phyloP scores from a whole-genome alignment of 1,140 invertebrate species.

The Agrypnia vestita region DNA sequence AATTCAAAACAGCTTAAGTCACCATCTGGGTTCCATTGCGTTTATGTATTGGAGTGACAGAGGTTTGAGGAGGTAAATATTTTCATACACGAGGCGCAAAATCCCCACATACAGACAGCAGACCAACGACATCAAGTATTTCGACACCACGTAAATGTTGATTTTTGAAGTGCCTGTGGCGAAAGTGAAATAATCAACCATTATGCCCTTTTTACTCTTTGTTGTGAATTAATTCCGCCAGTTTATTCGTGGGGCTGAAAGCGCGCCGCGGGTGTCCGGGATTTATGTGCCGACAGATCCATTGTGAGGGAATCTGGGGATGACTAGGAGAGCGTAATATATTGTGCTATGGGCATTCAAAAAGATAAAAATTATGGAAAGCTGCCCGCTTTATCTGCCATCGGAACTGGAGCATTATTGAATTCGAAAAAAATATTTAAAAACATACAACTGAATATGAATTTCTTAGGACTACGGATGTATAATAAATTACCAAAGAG shows the following conservation, averaged over 20 bases:
- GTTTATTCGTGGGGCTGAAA: neutral
- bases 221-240: neutral
- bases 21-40: too few species aligned
- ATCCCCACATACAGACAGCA: neutral
- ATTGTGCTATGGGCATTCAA: conserved; percentile 27
- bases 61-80: conserved; percentile 3
- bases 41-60: neutral
- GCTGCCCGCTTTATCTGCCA: conserved; percentile 15
- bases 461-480: too few species aligned
- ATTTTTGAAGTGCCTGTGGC: too few species aligned
- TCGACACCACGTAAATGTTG: neutral
- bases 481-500: too few species aligned
- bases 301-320: conserved; percentile 45
- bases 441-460: too few species aligned
- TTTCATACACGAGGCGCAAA: neutral
- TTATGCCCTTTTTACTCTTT: conserved; percentile 1
- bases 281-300: conserved; percentile 51
- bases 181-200: neutral
- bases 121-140: neutral
- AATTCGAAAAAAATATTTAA: neutral
- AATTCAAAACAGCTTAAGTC: too few species aligned
- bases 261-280: conserved; percentile 42
- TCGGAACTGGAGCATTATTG: conserved; percentile 16
- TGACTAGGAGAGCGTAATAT: conserved; percentile 39
- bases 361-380: conserved; percentile 25